These are phyloP conservation scores for Cryptophagus acutangulus DNA, from an alignment of 2,888 invertebrate species.

Conservation along the genomic window DNA sequence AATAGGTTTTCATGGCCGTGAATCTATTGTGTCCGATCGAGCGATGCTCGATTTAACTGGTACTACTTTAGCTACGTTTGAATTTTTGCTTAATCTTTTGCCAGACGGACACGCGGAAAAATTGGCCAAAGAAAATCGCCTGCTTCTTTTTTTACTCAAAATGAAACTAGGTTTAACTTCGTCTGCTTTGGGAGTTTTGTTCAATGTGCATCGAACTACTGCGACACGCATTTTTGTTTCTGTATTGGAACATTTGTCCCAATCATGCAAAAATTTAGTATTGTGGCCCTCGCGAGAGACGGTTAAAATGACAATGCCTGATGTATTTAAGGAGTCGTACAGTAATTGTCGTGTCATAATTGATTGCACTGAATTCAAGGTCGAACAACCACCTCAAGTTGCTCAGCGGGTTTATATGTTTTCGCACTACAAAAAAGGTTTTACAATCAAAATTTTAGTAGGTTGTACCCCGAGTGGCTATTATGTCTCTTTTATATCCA, in stretches of 20 bases:
- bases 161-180: slow-evolving; percentile 3
- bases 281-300: slow-evolving; percentile 5
- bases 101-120: too few species aligned
- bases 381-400: slow-evolving; percentile 5
- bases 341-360: slow-evolving; percentile 8
- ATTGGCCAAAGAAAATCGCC: too few species aligned
- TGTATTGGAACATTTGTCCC: not conserved
- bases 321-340: slow-evolving; percentile 2
- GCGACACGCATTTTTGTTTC: not conserved
- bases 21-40: too few species aligned
- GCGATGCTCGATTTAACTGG: too few species aligned
- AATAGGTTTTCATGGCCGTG: too few species aligned
- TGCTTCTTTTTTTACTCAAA: too few species aligned
- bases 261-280: not conserved
- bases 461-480: slow-evolving; percentile 6
- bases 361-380: slow-evolving; percentile 12
- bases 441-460: slow-evolving; percentile 1
- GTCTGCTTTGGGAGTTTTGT: slow-evolving; percentile 3
- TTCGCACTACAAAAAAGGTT: slow-evolving; percentile 9
- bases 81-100: too few species aligned
- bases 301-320: slow-evolving; percentile 9
- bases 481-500: slow-evolving; percentile 6
- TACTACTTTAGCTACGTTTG: too few species aligned
- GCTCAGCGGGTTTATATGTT: not conserved
- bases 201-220: slow-evolving; percentile 1